Conservation (phyloP, 2,113 vertebrate species). For the Ophthalmolycus amberensis region DNA sequence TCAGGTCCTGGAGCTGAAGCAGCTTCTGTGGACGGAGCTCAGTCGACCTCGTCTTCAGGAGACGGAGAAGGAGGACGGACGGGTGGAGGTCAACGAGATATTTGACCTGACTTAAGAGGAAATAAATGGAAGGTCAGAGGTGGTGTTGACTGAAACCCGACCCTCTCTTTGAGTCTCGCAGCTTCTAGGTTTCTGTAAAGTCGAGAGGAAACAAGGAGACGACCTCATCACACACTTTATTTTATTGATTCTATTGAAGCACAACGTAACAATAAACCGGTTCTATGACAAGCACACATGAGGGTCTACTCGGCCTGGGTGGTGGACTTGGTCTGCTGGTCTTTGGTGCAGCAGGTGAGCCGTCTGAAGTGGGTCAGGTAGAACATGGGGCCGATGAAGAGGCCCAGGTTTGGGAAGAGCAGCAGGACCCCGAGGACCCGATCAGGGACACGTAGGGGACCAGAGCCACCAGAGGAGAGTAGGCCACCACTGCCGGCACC, state of each 20-base stretch:
- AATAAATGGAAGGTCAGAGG: too few relatives aligned
- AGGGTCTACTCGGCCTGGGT: constrained; percentile 8
- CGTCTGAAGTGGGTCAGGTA: constrained; percentile 55
- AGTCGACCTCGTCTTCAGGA: not conserved
- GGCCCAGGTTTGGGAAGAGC: constrained; percentile 56
- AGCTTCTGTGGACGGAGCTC: not conserved
- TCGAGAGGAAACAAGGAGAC: too few relatives aligned
- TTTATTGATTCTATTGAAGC: too few relatives aligned
- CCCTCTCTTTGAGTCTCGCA: not conserved
- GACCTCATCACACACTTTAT: too few relatives aligned
- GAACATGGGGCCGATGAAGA: constrained; percentile 68
- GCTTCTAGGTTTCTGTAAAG: too few relatives aligned
- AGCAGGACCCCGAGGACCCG: constrained; percentile 23
- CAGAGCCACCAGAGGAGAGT: constrained; percentile 57
- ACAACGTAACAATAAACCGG: too few relatives aligned
- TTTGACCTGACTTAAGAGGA: not conserved
- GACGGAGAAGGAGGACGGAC: not conserved
- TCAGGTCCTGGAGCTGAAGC: not conserved
- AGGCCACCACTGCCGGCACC: constrained; percentile 50
- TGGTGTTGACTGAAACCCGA: not conserved
- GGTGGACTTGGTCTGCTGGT: not conserved
- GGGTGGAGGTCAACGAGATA: not conserved
- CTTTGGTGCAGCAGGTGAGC: constrained; percentile 23
- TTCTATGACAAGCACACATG: too few relatives aligned
- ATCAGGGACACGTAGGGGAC: constrained; percentile 26